Evolutionary conservation across 1,140 invertebrate species (phyloP), one percentile per base, ranked within the genome.

Genomic region (Acromyrmex heyeri): DNA sequence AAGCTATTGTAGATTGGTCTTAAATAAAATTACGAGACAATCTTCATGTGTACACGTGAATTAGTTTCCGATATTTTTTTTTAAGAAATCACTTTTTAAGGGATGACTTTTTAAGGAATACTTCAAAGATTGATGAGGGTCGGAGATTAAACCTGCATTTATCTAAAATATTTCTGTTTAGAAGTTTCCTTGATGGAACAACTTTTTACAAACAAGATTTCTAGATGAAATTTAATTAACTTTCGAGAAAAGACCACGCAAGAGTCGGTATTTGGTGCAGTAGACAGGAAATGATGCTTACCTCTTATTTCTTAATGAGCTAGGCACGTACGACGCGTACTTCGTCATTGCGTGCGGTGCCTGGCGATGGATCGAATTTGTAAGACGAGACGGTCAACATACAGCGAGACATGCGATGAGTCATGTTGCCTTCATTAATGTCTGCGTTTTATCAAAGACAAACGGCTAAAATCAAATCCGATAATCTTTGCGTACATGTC

Each of bases 401-500:
- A 61, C 70, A 77, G 76, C 76, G 50, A 82, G 61, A 55, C 65
- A 69, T 16, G 79, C 81, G 86, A 86, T 90, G 89, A 90, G 86
- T 90, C 89, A 90, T 34, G 55, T 61, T 48, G 55, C 18, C 30
- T 73, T 8, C 59, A 24, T 62, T 55, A 81, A 73, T 53, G 88
- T 85, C 88, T 86, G 76, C 69, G 48, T 57, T 86, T 88, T 81
- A 59, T 77, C 81, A 64, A 65, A 90, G 76, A 61, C 48, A 57
- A 77, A 30, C 48, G 53, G 44, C 75, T 55, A 65, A 50, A 72
- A 55, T n/a, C 67, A 4, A 73, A n/a, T n/a, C 24, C 7, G 55
- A 38, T 55, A 67, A 65, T 67, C 14, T 16, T 48, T 30, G 1
- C 14, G 14, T 18, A 8, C 6, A 5, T 5, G 6, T 55, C 1